Evolutionary conservation across 2,797 vertebrate genomes (phyloP), one percentile per base, ranked within the genome.

Genomic region (Schizopygopsis malacanthus): DNA sequence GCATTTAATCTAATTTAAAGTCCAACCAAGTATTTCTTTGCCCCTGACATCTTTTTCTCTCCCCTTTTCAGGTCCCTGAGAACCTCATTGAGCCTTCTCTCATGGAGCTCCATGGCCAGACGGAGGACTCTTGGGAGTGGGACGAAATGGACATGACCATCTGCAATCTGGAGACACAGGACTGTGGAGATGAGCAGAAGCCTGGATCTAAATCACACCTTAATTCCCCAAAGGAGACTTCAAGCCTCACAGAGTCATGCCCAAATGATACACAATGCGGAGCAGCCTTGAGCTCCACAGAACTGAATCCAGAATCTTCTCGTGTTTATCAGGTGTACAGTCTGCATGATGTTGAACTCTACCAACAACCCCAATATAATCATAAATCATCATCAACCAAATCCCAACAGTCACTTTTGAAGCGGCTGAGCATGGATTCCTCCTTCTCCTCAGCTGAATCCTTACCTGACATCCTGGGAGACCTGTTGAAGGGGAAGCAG

Each of bases 131-230:
- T 33, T 95, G 98, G 91, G 98, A 99, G 91, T 99, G 98, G 98
- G 98, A 99, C 88, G 98, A 99, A 90, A 99, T 95, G 2, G 98
- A 99, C 80, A 98, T 99, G 93, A 96, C 97, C 88, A 96, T 97
- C 92, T 89, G 95, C 85, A 91, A 95, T 39, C 94, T 95, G 90
- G 95, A 96, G 71, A 91, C 95, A 87, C 89, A 83, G 81, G 95
- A 97, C 71, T 93, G 90, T 67, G 94, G 92, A 87, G 92, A 93
- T 86, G 92, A 89, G 52, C 81, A 89, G 54, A 93, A 91, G 73
- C 90, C 91, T 0, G 92, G 92, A 85, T 90, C 92, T 75, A 91
- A 92, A 72, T 87, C 91, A 81, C 92, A 92, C 65, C 45, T 86
- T 63, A 20, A 82, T 52, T 90, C 90, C 86, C 89, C 91, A 83